Percentiles rank a stretch among this genome's conserved stretches.
Evolutionary conservation across 2,797 vertebrate genomes (phyloP).

Genomic region (Anolis apletophallus): DNA sequence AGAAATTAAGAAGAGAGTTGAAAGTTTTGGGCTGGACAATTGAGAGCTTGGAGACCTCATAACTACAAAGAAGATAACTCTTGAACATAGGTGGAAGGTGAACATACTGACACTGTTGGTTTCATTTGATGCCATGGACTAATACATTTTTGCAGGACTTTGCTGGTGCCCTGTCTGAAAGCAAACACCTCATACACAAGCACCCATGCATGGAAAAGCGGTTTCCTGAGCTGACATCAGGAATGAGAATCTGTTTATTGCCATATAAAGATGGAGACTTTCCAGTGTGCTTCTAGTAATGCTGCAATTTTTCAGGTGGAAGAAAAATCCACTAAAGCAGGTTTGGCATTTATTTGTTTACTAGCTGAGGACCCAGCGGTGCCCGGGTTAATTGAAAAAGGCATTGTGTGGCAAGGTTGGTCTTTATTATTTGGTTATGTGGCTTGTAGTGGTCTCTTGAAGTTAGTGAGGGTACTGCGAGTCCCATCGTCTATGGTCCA

Average conservation of each 20-base stretch:
- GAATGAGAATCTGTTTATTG: neutral
- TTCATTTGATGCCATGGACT: neutral
- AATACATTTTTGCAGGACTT: constrained; percentile 66
- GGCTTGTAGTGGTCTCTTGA: too few relatives aligned
- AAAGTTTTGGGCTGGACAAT: neutral
- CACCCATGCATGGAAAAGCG: constrained; percentile 39
- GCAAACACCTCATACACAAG: constrained; percentile 11
- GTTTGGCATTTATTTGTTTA: neutral
- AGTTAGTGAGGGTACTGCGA: too few relatives aligned
- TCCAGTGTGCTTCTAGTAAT: neutral
- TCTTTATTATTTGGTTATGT: too few relatives aligned
- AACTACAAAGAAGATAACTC: neutral
- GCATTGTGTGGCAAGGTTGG: too few relatives aligned
- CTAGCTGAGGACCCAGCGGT: too few relatives aligned
- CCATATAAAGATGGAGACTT: neutral
- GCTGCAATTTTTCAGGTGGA: neutral
- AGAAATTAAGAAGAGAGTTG: neutral
- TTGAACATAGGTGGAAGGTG: neutral
- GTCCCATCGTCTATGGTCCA: too few relatives aligned
- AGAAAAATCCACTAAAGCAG: neutral
- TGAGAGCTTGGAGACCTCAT: neutral
- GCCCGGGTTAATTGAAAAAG: too few relatives aligned
- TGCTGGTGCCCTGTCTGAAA: constrained; percentile 15
- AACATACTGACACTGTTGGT: neutral
- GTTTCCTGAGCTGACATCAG: constrained; percentile 2